A percentile compares a stretch with the other conserved stretches of the same genome.
Conservation (phyloP, 1,140 invertebrate species). For the Lucilia sericata region DNA sequence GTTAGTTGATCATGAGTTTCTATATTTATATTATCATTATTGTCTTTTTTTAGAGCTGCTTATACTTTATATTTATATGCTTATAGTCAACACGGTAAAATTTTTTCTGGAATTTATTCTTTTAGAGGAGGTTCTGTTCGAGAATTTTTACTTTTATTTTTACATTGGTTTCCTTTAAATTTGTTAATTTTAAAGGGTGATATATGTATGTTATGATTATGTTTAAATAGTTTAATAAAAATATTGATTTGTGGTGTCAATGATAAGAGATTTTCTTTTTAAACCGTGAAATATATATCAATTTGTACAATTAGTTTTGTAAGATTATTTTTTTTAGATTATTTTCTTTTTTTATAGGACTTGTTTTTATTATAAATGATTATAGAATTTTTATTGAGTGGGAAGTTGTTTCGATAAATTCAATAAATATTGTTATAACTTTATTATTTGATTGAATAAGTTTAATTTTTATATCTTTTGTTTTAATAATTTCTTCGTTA, state of each 20-base stretch:
- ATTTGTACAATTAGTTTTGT: conserved; percentile 66
- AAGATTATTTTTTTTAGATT: conserved; percentile 62
- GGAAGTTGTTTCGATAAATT: conserved; percentile 69
- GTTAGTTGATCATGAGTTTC: too few species aligned
- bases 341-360: conserved; percentile 62
- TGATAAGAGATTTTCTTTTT: conserved; percentile 64
- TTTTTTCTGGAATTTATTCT: too few species aligned
- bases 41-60: too few species aligned
- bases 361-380: conserved; percentile 68
- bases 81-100: too few species aligned
- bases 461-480: conserved; percentile 14
- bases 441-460: conserved; percentile 74
- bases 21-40: too few species aligned
- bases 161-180: too few species aligned
- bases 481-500: conserved; percentile 74
- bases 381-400: conserved; percentile 70
- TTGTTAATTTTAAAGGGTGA: conserved; percentile 64
- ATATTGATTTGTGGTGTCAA: conserved; percentile 74
- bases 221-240: conserved; percentile 74
- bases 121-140: too few species aligned
- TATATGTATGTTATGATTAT: conserved; percentile 69
- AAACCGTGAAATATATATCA: conserved; percentile 65
- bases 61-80: too few species aligned
- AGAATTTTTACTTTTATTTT: too few species aligned
- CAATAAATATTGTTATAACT: conserved; percentile 68